These are phyloP conservation scores for Dorcus hopei DNA, from an alignment of 2,888 invertebrate genomes.

Conservation along the genomic window DNA sequence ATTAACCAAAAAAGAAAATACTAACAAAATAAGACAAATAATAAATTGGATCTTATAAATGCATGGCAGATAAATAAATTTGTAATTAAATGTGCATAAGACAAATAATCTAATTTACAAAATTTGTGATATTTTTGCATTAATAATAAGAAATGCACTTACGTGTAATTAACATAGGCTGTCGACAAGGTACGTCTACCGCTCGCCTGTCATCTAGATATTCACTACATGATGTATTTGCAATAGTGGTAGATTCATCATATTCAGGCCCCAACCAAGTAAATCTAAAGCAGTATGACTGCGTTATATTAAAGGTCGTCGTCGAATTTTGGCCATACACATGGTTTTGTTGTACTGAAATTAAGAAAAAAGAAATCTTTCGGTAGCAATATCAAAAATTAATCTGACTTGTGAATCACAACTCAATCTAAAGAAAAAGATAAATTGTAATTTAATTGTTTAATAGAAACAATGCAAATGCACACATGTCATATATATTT, in stretches of 20 bases:
- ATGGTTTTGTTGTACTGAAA: background rate
- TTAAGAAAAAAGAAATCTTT: no score
- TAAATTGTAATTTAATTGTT: background rate
- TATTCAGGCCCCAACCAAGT: slow-evolving; percentile 67
- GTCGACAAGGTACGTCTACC: slow-evolving; percentile 56
- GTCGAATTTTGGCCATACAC: background rate
- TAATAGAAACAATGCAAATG: background rate
- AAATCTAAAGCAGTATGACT: slow-evolving; percentile 60
- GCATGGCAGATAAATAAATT: no score
- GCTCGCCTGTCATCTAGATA: slow-evolving; percentile 37
- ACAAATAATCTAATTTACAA: no score
- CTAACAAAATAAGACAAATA: no score
- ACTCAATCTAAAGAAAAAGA: background rate
- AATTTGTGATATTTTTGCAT: no score
- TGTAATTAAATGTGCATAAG: no score
- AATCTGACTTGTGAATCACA: background rate
- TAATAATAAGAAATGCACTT: slow-evolving; percentile 34
- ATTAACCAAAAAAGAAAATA: no score
- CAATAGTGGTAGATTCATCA: slow-evolving; percentile 56
- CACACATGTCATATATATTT: background rate
- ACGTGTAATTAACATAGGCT: slow-evolving; percentile 65
- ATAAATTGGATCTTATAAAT: no score
- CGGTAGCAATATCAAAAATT: no score
- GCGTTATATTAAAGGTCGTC: background rate
- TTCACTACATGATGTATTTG: slow-evolving; percentile 41